Percentiles rank a stretch among this genome's conserved stretches.
These are phyloP conservation scores for Pipra filicauda DNA, from an alignment of 2,113 vertebrate genomes.

Conservation along the genomic window DNA sequence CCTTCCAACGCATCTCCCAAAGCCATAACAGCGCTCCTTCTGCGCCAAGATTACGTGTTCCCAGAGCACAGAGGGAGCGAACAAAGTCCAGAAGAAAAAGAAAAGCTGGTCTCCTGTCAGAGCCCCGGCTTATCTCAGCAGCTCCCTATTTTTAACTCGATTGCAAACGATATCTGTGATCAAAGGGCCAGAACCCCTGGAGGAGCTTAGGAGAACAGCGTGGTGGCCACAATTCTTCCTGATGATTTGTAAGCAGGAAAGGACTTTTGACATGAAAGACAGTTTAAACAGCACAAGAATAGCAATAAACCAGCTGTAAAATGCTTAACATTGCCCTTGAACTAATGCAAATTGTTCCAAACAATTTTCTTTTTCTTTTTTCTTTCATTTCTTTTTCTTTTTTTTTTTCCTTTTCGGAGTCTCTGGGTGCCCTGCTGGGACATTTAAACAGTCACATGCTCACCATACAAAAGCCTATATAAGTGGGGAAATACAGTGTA, in stretches of 20 bases:
- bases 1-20: slow-evolving; percentile 44
- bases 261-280: slow-evolving; percentile 92
- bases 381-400: not conserved
- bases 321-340: slow-evolving; percentile 79
- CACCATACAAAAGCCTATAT: slow-evolving; percentile 70
- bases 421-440: slow-evolving; percentile 72
- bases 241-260: slow-evolving; percentile 91
- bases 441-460: slow-evolving; percentile 76
- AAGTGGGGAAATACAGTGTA: slow-evolving; percentile 68
- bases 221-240: slow-evolving; percentile 81
- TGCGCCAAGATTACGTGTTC: slow-evolving; percentile 61
- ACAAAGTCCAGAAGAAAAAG: slow-evolving; percentile 60
- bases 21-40: slow-evolving; percentile 41
- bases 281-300: slow-evolving; percentile 84
- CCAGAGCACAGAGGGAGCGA: slow-evolving; percentile 70
- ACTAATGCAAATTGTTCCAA: slow-evolving; percentile 81
- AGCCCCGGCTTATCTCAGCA: slow-evolving; percentile 84
- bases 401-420: slow-evolving; percentile 51
- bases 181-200: slow-evolving; percentile 79
- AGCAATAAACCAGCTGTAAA: slow-evolving; percentile 86
- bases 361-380: slow-evolving; percentile 66
- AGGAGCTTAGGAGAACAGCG: slow-evolving; percentile 78
- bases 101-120: slow-evolving; percentile 73
- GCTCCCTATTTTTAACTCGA: slow-evolving; percentile 83
- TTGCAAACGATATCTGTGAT: slow-evolving; percentile 86